Evolutionary conservation across 2,888 invertebrate genomes (phyloP), one percentile per base, ranked within the genome.

Genomic region (Scaptomyza caliginosa): DNA sequence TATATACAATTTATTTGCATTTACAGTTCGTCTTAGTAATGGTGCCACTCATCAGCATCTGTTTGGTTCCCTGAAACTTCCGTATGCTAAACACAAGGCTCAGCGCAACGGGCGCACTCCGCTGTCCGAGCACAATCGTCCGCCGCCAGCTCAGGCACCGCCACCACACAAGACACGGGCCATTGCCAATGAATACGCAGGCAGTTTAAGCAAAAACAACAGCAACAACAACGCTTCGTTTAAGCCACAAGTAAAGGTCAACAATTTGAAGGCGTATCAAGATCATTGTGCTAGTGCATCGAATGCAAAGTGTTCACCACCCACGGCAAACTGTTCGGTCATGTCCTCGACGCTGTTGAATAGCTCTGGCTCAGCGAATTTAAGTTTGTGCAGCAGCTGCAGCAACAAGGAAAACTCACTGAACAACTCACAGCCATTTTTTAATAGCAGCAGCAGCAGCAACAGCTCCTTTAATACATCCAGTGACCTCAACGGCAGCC

Each of bases 341-440:
- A 79, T 75, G 69, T 86, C 80, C 24, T 86, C 88, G 19, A 87
- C 77, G 8, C 51, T 83, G 39, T 51, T 89, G 4, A 89, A 85
- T 40, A 86, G 83, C 32, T 83, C 88, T 8, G 40, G 70, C 17
- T 63, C 74, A 3, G 46, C 34, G 8, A 86, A 79, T 55, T 59
- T 67, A 6, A 59, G 76, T 13, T 24, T 74, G 34, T 68, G 68
- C 57, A 74, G 71, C 46, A 59, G 65, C 55, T 77, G 74, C 51
- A 76, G 77, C 71, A 89, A 88, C 60, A 91, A 90, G 57, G 90
- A 91, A 49, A 90, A 89, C 34, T 88, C 74, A 0, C 49, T 86
- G 0, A 90, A 88, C 40, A 78, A 74, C 3, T 89, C 90, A 2
- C 66, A 83, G 32, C 82, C 74, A 3, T 48, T 76, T 6, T 77